Evolutionary conservation across 1,140 invertebrate genomes (phyloP), one percentile per base, ranked within the genome.

Genomic region (Macrostomum lignano): DNA sequence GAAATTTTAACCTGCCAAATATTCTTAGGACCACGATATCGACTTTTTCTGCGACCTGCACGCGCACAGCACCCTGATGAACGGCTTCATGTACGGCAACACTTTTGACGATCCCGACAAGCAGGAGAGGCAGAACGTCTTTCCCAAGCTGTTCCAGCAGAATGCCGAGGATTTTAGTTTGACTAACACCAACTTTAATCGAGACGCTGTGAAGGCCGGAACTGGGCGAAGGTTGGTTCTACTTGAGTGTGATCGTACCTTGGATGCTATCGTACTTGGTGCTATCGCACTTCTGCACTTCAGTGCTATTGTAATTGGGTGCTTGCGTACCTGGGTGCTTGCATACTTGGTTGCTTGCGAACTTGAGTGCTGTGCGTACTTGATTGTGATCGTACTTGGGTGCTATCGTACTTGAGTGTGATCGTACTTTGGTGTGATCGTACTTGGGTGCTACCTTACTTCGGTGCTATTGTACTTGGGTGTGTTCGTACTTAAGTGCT

Each of bases 21-120:
- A 25, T 36, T 29, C 35, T 35, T 52, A 77, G 72, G 65, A 66
- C 33, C 58, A 69, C 42, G 70, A 77, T 40, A 55, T 91, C 36
- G 82, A 91, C 55, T 79, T 84, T 48, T 73, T 86, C 21, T 64
- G 91, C 19, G 84, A 96, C 58, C 61, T 96, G 13, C 84, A 94
- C 55, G 74, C 79, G 5, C 81, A 91, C 48, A 71, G 73, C 1
- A 84, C 72, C 38, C 64, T 82, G 25, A 73, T 74, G 45, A 84
- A 86, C 11, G 70, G 76, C 22, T 94, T 93, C 57, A 70, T 94
- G 38, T 81, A 84, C 47, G 86, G 86, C 5, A 93, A 88, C 56
- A 74, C 76, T 0, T 91, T 81, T 46, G 81, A 88, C 40, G 79
- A 93, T 35, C 39, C 44, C 4, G 48, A 47, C 2, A 38, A 52